These are phyloP conservation scores for Balaenoptera acutorostrata DNA, from an alignment of 2,113 vertebrate species.

Conservation along the genomic window DNA sequence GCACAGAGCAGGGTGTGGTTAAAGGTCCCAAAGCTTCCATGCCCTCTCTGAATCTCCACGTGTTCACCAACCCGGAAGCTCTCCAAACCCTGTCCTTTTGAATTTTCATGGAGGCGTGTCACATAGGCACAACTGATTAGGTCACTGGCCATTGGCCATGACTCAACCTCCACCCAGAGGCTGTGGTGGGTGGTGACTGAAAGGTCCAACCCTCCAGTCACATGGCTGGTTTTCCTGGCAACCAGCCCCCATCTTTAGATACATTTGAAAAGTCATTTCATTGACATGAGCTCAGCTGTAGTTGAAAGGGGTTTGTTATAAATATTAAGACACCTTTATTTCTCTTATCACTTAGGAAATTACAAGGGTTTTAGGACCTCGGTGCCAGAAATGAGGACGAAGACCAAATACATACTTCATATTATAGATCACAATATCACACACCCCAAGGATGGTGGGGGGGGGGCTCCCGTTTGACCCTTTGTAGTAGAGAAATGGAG, in stretches of 20 bases:
- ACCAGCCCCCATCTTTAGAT: neutral
- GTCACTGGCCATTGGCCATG: neutral
- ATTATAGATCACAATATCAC: neutral
- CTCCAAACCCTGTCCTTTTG: neutral
- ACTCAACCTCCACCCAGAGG: neutral
- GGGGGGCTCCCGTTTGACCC: too few species aligned
- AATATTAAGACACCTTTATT: neutral
- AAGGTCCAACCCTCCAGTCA: neutral
- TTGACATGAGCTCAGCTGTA: neutral
- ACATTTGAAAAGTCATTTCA: neutral
- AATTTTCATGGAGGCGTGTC: neutral
- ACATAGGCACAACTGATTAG: neutral
- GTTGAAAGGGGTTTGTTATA: neutral
- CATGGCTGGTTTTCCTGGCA: neutral
- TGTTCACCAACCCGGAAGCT: neutral
- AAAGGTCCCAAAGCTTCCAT: rapidly evolving
- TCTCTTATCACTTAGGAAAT: neutral
- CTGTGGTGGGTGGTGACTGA: neutral
- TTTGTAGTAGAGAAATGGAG: neutral
- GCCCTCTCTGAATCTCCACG: neutral
- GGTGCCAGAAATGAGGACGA: neutral
- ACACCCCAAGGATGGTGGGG: neutral
- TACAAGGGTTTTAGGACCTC: neutral
- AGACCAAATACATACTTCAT: neutral
- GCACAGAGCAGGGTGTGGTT: too few species aligned